A percentile compares a stretch with the other conserved stretches of the same genome.
phyloP scores from a whole-genome alignment of 2,113 vertebrate genomes.

The Lophotis ruficrista region DNA sequence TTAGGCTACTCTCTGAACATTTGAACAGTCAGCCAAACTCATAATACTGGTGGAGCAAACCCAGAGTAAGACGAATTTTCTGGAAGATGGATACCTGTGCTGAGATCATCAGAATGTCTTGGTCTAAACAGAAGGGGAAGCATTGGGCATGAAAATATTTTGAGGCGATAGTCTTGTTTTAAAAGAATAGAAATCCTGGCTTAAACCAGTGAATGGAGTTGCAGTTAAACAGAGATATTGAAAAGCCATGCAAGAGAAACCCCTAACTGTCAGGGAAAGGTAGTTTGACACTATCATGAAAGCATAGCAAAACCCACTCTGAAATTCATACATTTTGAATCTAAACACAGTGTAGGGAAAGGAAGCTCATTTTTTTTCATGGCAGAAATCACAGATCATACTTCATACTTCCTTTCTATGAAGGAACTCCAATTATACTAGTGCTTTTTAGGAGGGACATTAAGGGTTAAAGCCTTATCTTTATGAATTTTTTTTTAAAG shows the following conservation, averaged over 20 bases:
- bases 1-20: background rate
- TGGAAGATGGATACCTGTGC: accelerated
- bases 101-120: background rate
- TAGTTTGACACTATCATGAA: background rate
- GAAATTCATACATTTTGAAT: background rate
- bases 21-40: background rate
- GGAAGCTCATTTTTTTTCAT: background rate
- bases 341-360: background rate
- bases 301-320: background rate
- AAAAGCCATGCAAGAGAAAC: background rate
- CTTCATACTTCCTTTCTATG: background rate
- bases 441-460: background rate
- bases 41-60: background rate
- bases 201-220: background rate
- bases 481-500: background rate
- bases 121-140: background rate
- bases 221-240: background rate
- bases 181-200: background rate
- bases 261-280: accelerated
- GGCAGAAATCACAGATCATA: background rate
- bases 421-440: background rate
- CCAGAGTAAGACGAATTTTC: background rate
- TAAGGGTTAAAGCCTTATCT: background rate
- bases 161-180: background rate
- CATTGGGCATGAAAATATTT: background rate